Evolutionary conservation across 2,888 invertebrate species (phyloP), one percentile per base, ranked within the genome.

Genomic region (Cacoxenus indagator): DNA sequence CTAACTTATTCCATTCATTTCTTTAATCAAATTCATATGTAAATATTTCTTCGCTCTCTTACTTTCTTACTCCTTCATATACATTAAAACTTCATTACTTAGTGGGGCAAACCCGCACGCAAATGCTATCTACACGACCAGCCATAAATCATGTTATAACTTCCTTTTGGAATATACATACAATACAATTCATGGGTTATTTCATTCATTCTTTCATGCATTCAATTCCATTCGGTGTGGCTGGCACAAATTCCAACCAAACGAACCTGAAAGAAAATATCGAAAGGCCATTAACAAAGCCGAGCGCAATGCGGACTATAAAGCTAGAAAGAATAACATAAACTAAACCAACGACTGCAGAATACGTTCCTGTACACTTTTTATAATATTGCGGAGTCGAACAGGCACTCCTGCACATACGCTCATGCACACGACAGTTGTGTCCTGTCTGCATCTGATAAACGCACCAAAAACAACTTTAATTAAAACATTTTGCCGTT

Each of bases 391-490:
- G 54, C 5, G 55, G 1, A 26, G 11, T 22, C 45, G 45, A 43
- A 29, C 61, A 45, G 29, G 29, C 57, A 57, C n/a, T n/a, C n/a
- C 11, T 43, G 2, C 9, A 22, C 22, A 48, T 2, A 51, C 11
- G 9, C 19, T 29, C 22, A 5, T 19, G 24, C 24, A 22, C 37
- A 61, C 19, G 76, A 71, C 75, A 71, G 17, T 22, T 51, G 51
- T 75, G 73, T 82, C 80, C 84, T 80, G 80, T 81, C 80, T 81
- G 80, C 84, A 81, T 81, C 80, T 81, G 80, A 81, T 81, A 81
- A 81, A 80, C 70, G 82, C 75, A 72, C 75, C 69, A 62, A n/a
- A 74, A 83, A 75, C 81, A 80, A 83, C 75, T 81, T 83, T 81
- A 81, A 81, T 81, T 81, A 81, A 80, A 83, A 83, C 82, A 76